A percentile compares a stretch with the other conserved stretches of the same genome.
Conservation (phyloP, 2,113 vertebrate genomes). For the Panthera leo region DNA sequence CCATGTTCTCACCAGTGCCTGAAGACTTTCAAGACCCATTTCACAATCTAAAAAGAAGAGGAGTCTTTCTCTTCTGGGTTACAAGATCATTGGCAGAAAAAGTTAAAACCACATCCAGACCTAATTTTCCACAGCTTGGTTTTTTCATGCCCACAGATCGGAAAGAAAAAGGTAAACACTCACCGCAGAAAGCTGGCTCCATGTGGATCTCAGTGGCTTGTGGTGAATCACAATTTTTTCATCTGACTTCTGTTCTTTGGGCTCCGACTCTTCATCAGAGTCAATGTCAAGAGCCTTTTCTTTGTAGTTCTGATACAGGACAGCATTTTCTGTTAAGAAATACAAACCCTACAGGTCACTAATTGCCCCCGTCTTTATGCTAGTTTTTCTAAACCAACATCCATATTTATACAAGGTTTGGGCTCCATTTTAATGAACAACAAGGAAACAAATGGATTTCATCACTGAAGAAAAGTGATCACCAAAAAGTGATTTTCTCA, state of each 20-base stretch:
- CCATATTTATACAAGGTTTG: not conserved
- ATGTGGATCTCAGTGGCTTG: constrained; percentile 92
- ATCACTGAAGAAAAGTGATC: not conserved
- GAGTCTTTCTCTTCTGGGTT: not conserved
- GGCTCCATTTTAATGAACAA: not conserved
- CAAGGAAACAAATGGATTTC: not conserved
- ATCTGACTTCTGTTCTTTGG: constrained; percentile 85
- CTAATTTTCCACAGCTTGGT: not conserved
- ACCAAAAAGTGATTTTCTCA: not conserved
- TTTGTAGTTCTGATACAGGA: constrained; percentile 97
- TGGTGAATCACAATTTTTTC: constrained; percentile 90
- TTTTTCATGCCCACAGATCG: not conserved
- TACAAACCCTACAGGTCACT: constrained; percentile 21
- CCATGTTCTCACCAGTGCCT: not conserved
- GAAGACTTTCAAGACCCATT: constrained; percentile 12
- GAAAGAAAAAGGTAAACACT: constrained; percentile 73
- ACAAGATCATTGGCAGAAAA: not conserved
- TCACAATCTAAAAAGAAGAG: not conserved
- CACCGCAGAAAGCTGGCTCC: constrained; percentile 96
- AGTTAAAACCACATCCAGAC: not conserved
- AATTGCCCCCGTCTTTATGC: not conserved
- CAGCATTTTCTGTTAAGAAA: constrained; percentile 90
- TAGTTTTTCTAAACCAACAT: constrained; percentile 34
- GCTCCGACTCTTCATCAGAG: constrained; percentile 94
- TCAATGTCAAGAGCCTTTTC: constrained; percentile 97